Conservation (phyloP, 2,888 invertebrate genomes). For the Lacanobia wlatinum region DNA sequence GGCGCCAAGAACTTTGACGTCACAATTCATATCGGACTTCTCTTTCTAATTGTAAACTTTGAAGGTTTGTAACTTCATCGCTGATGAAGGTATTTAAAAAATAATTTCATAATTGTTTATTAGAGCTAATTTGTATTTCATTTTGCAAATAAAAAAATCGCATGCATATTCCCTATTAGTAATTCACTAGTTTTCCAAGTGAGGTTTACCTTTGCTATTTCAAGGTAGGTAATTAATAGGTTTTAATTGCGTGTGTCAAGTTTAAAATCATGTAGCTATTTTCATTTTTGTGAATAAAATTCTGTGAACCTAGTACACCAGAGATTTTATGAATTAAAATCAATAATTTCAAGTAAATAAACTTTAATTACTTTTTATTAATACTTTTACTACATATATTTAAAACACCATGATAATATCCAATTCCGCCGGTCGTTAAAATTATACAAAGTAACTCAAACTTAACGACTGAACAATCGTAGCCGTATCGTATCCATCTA, state of each 20-base stretch:
- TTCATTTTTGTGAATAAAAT: constrained; percentile 1
- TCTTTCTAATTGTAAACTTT: too few relatives aligned
- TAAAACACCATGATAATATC: neutral
- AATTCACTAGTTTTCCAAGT: constrained; percentile 26
- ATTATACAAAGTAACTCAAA: neutral
- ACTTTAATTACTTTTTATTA: neutral
- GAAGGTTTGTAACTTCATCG: too few relatives aligned
- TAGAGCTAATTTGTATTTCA: too few relatives aligned
- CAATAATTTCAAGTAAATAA: neutral
- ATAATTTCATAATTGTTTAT: too few relatives aligned
- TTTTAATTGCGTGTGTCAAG: constrained; percentile 6
- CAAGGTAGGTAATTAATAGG: constrained; percentile 17
- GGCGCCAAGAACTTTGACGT: too few relatives aligned
- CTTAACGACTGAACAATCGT: neutral
- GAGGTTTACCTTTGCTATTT: constrained; percentile 22
- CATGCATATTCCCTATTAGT: too few relatives aligned
- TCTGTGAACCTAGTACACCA: neutral
- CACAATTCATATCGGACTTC: too few relatives aligned
- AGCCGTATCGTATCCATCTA: neutral
- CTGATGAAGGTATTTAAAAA: too few relatives aligned
- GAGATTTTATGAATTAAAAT: neutral
- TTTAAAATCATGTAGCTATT: constrained; percentile 5
- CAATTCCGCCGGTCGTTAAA: neutral
- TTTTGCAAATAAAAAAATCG: too few relatives aligned
- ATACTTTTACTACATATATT: neutral